These are phyloP conservation scores for Caenorhabditis brenneri DNA, from an alignment of 1,140 invertebrate species.

Conservation along the genomic window DNA sequence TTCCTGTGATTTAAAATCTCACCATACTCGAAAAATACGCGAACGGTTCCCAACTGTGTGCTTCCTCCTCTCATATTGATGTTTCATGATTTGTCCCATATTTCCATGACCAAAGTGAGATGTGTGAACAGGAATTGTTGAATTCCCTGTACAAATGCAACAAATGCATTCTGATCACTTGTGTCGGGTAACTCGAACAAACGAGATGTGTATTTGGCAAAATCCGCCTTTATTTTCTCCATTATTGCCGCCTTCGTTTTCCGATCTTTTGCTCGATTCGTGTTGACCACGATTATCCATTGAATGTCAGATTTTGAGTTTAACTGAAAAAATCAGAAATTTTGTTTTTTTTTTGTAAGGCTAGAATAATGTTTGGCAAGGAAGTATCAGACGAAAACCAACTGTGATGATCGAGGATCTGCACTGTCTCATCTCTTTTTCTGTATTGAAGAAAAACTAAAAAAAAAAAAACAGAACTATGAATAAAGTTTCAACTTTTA, in stretches of 20 bases:
- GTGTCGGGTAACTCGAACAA: constrained; percentile 10
- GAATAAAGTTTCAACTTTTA: no score
- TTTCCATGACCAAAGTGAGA: constrained; percentile 18
- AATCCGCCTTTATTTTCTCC: constrained; percentile 66
- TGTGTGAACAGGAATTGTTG: not conserved
- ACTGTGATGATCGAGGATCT: no score
- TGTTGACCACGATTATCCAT: constrained; percentile 68
- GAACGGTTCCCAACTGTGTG: not conserved
- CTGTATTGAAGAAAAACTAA: no score
- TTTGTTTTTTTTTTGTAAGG: no score
- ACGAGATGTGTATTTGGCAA: constrained; percentile 57
- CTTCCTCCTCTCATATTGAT: not conserved
- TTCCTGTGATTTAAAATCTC: not conserved
- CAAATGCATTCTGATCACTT: not conserved
- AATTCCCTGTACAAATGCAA: not conserved
- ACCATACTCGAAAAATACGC: not conserved
- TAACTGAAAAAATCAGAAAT: no score
- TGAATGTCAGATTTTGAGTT: constrained; percentile 52
- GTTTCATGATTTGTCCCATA: constrained; percentile 19
- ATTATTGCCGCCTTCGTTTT: constrained; percentile 58
- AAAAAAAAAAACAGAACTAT: no score
- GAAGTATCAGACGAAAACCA: no score
- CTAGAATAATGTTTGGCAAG: no score
- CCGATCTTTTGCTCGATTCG: constrained; percentile 63
- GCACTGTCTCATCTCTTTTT: no score